Evolutionary conservation across 2,797 vertebrate species (phyloP), one percentile per base, ranked within the genome.

Genomic region (Paguma larvata): DNA sequence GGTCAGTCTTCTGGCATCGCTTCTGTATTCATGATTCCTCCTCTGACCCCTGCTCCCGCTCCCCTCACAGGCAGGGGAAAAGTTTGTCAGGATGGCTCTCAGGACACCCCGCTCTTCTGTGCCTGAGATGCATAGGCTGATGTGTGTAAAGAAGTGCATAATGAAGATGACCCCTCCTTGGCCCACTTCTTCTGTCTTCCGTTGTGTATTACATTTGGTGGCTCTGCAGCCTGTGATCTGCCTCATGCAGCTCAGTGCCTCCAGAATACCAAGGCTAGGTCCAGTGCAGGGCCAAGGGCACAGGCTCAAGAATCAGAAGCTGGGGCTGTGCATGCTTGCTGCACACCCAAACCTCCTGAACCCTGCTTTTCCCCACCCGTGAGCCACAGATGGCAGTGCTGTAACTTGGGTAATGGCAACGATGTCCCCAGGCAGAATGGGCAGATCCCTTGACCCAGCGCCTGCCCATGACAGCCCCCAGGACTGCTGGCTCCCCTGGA

Each of bases 171-270:
- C 41, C 38, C 38, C 14, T 72, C 51, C 21, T 72, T 7, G 3
- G 30, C n/a, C 79, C 3, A 1, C n/a, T 34, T 51, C 70, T 84
- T 46, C 38, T 68, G 63, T 27, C 65, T 44, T 5, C 0, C 38
- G 7, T 9, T 62, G 27, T 48, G 63, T 1, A 0, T 72, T 44
- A 11, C 53, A 65, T 44, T 0, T 0, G 7, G 80, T 15, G 41
- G 21, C 53, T 93, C 30, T 56, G 46, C 27, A 79, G 46, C 72
- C 46, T 59, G 15, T 16, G 67, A 25, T 10, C 63, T 46, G 46
- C 16, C 78, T 75, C 32, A 48, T 14, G 38, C 0, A 9, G 15
- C 27, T 73, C 65, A 21, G 19, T 0, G 0, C 5, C 10, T 38
- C 51, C 18, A 12, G 34, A 65, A 46, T 38, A 23, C 21, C 0